A percentile compares a stretch with the other conserved stretches of the same genome.
These are phyloP conservation scores for Lepisosteus oculatus DNA, from an alignment of 2,113 vertebrate genomes.

Conservation along the genomic window DNA sequence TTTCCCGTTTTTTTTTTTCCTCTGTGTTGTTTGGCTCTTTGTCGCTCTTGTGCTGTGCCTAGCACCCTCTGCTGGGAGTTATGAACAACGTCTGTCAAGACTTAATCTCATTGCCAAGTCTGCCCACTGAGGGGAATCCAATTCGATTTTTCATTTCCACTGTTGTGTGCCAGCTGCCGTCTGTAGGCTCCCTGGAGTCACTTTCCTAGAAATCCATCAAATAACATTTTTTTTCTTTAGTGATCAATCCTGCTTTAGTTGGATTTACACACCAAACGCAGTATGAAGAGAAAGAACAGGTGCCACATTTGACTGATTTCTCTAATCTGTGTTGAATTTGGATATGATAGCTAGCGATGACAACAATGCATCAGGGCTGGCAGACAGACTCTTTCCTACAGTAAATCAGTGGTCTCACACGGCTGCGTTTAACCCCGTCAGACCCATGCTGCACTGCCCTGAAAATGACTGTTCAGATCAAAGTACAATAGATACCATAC, in stretches of 20 bases:
- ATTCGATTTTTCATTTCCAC: slow-evolving; percentile 12
- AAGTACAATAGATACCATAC: too few species aligned
- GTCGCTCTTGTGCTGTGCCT: too few species aligned
- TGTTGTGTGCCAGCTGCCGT: slow-evolving; percentile 6
- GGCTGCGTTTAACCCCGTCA: slow-evolving; percentile 1
- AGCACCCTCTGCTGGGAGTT: slow-evolving; percentile 13
- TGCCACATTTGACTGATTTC: slow-evolving; percentile 35
- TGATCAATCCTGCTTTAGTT: slow-evolving; percentile 22
- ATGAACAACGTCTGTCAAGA: neutral
- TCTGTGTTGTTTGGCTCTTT: too few species aligned
- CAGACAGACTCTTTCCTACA: neutral
- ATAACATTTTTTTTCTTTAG: neutral
- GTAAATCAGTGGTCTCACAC: slow-evolving; percentile 7
- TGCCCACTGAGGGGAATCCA: neutral
- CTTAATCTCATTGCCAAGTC: neutral
- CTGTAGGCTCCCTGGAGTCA: slow-evolving; percentile 12
- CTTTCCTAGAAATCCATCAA: slow-evolving; percentile 11
- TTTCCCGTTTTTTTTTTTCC: too few species aligned
- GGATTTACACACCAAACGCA: slow-evolving; percentile 11
- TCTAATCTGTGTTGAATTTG: slow-evolving; percentile 31
- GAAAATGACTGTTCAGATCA: too few species aligned
- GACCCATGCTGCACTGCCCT: neutral
- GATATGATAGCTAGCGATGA: slow-evolving; percentile 23
- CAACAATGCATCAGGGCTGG: slow-evolving; percentile 19
- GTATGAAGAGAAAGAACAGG: slow-evolving; percentile 23